Base-by-base conservation (phyloP, 2,797 vertebrate species). In the Hypotaenidia okinawae region DNA sequence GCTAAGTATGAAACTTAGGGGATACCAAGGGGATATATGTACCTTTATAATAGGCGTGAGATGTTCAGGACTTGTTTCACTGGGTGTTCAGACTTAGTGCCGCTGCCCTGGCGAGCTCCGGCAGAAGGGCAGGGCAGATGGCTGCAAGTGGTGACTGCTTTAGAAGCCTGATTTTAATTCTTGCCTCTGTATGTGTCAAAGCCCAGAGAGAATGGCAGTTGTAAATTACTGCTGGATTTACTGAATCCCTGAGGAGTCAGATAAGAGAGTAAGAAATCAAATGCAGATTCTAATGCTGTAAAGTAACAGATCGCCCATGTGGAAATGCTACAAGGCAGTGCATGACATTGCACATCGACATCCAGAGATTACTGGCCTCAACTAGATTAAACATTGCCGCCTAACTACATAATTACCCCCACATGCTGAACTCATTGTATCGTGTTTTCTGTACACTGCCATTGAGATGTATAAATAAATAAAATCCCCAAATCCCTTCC, bases 191-290 rank as follows among this genome's bases (percentile, higher is more conserved):
- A 72, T 41, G 86, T 89, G 91, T 83, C 68, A 84, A 74, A 91
- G 51, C 51, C 78, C 58, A n/a, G 51, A 90, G 37, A 93, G 75
- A 95, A 85, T 66, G 72, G 54, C 61, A 68, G 64, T 90, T 10
- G 3, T 93, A 95, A 96, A 94, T 93, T 76, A 84, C 35, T 88
- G 66, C 91, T 94, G 74, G 84, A 68, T 95, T 82, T 95, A 68
- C 28, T 1, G 45, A 89, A 47, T 72, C 90, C 92, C 87, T 6
- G 35, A 59, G 80, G 83, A 90, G 33, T 5, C 83, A 94, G 93
- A 72, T 94, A 93, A 90, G 80, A 91, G 33, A 78, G 37, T 51
- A 77, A 94, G 80, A 96, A 96, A 96, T 95, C 49, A 80, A 84
- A 90, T 76, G 57, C 83, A 91, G 89, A 93, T 93, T 94, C 28